Evolutionary conservation across 2,797 vertebrate genomes (phyloP).

Genomic region (Alosa sapidissima): DNA sequence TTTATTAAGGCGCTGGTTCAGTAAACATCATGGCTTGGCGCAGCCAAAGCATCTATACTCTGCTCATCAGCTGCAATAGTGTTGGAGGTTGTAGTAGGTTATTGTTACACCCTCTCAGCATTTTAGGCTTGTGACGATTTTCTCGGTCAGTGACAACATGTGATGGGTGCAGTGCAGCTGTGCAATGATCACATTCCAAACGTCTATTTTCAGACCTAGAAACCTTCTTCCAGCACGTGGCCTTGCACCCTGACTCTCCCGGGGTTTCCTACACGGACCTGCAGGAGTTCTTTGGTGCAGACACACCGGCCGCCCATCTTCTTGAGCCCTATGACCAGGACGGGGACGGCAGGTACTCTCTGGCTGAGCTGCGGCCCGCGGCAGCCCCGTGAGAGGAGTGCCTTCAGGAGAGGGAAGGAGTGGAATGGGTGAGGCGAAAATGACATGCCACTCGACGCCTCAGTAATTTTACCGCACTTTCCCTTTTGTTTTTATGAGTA

Average conservation of each 20-base stretch:
- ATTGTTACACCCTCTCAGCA: background rate
- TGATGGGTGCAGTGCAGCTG: constrained; percentile 2
- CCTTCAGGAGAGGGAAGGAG: constrained; percentile 56
- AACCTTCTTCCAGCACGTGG: constrained; percentile 55
- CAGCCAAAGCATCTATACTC: background rate
- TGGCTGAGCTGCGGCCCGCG: constrained; percentile 69
- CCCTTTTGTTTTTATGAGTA: constrained; percentile 64
- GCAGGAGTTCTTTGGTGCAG: constrained; percentile 56
- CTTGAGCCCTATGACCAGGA: constrained; percentile 67
- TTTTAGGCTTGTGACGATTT: background rate
- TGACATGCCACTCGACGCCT: constrained; percentile 33
- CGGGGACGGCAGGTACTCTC: constrained; percentile 64
- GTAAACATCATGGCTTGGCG: background rate
- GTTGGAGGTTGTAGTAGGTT: background rate
- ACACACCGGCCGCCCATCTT: constrained; percentile 49
- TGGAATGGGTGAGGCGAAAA: constrained; percentile 33
- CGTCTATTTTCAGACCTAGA: constrained; percentile 64
- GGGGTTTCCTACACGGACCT: constrained; percentile 63
- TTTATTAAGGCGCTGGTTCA: background rate
- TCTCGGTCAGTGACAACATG: background rate
- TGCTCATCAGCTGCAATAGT: background rate
- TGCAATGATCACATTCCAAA: background rate
- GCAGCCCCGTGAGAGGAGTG: constrained; percentile 67
- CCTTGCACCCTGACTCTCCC: constrained; percentile 35
- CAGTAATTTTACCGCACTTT: constrained; percentile 68